phyloP scores from a whole-genome alignment of 2,888 invertebrate genomes.

The Auanema sp. region DNA sequence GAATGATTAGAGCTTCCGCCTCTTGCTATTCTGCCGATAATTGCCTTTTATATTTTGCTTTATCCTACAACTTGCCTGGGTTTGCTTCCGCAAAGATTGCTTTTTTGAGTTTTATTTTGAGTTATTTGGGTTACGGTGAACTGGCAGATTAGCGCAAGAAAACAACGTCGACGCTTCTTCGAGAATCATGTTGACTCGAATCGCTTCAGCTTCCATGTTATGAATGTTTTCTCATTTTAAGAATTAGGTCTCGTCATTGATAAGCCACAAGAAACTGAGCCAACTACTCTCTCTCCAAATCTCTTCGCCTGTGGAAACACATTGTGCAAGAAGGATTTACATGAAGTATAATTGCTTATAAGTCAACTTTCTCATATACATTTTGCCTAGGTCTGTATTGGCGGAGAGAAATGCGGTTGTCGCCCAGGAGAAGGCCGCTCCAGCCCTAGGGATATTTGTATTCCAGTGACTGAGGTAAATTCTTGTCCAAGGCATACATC shows the following conservation, averaged over 20 bases:
- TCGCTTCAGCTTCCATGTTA: slow-evolving; percentile 3
- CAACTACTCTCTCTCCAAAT: slow-evolving; percentile 42
- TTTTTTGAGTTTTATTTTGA: too few relatives aligned
- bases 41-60: too few relatives aligned
- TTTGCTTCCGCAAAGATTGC: background rate
- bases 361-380: background rate
- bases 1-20: too few relatives aligned
- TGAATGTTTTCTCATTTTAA: slow-evolving; percentile 15
- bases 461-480: slow-evolving; percentile 36
- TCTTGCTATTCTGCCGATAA: too few relatives aligned
- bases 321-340: slow-evolving; percentile 37
- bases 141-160: too few relatives aligned
- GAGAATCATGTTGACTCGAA: background rate
- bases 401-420: slow-evolving; percentile 55
- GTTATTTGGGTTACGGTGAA: too few relatives aligned
- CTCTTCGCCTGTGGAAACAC: slow-evolving; percentile 43
- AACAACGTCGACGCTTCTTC: background rate
- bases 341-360: slow-evolving; percentile 26
- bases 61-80: too few relatives aligned
- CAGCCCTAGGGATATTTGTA: slow-evolving; percentile 40
- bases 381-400: slow-evolving; percentile 49
- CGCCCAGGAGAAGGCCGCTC: slow-evolving; percentile 44
- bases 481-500: too few relatives aligned
- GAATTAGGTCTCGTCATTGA: slow-evolving; percentile 45
- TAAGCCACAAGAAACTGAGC: slow-evolving; percentile 26